phyloP scores from a whole-genome alignment of 2,888 invertebrate species.

The Tipula confusa region DNA sequence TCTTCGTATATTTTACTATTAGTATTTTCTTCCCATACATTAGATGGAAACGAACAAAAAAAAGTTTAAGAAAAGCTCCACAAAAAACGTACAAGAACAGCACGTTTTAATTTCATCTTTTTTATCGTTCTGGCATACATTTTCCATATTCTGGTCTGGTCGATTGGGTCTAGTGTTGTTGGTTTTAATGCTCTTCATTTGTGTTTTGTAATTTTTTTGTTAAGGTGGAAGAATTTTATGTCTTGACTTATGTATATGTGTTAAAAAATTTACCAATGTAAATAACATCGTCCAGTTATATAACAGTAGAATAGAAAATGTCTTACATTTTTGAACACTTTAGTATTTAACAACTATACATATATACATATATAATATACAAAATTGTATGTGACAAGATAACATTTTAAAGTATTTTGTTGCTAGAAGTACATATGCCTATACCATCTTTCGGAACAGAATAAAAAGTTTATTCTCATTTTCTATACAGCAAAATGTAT shows the following conservation, averaged over 20 bases:
- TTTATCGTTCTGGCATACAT: neutral
- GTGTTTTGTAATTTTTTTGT: neutral
- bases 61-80: neutral
- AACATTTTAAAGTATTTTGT: neutral
- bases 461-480: neutral
- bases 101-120: conserved; percentile 6
- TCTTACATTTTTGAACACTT: neutral
- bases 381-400: neutral
- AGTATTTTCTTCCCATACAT: neutral
- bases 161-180: neutral
- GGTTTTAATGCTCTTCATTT: neutral
- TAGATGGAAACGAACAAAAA: neutral
- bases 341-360: neutral
- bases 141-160: neutral
- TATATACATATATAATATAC: neutral
- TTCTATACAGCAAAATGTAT: no score
- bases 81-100: neutral
- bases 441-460: no score
- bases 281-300: neutral
- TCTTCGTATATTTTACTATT: neutral
- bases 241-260: neutral
- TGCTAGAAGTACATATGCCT: neutral
- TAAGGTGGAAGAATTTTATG: neutral
- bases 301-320: neutral
- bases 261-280: neutral